Percentiles rank a stretch among this genome's conserved stretches.
Evolutionary conservation across 2,888 invertebrate species (phyloP).

Genomic region (Mythimna lalbum): DNA sequence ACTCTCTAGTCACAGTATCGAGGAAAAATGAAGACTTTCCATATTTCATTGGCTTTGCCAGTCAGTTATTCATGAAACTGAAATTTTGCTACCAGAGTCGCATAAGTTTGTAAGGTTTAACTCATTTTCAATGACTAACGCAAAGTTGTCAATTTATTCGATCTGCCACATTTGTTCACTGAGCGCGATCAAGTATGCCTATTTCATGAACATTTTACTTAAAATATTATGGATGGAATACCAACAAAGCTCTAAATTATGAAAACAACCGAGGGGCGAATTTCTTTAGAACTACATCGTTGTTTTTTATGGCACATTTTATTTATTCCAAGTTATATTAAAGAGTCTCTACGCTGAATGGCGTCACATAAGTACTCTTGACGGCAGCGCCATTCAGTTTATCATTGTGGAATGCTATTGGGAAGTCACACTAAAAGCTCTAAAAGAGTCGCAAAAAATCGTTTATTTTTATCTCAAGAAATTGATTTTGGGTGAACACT

Average conservation of each 20-base stretch:
- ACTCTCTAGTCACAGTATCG: slow-evolving; percentile 23
- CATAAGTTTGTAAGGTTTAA: slow-evolving; percentile 1
- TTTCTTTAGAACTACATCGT: slow-evolving; percentile 23
- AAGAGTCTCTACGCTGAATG: slow-evolving; percentile 60
- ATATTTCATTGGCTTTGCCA: background rate
- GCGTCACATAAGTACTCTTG: slow-evolving; percentile 67
- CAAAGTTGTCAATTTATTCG: background rate
- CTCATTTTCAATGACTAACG: slow-evolving; percentile 2
- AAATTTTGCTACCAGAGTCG: background rate
- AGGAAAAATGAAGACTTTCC: slow-evolving; percentile 23
- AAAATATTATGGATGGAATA: slow-evolving; percentile 10
- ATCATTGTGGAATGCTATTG: slow-evolving; percentile 66
- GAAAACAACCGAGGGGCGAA: slow-evolving; percentile 1
- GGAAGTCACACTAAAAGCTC: slow-evolving; percentile 71
- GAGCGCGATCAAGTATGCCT: background rate
- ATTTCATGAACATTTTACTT: slow-evolving; percentile 22
- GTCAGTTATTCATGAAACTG: slow-evolving; percentile 8
- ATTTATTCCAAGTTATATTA: slow-evolving; percentile 49
- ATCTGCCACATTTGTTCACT: background rate
- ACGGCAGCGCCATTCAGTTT: slow-evolving; percentile 66
- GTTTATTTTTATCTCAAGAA: slow-evolving; percentile 65
- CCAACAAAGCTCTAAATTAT: slow-evolving; percentile 4
- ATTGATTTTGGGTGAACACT: slow-evolving; percentile 53
- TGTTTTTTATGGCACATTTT: slow-evolving; percentile 39
- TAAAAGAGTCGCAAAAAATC: slow-evolving; percentile 61